Conservation (phyloP, 2,113 vertebrate genomes). For the Boulengeromyrus knoepffleri region DNA sequence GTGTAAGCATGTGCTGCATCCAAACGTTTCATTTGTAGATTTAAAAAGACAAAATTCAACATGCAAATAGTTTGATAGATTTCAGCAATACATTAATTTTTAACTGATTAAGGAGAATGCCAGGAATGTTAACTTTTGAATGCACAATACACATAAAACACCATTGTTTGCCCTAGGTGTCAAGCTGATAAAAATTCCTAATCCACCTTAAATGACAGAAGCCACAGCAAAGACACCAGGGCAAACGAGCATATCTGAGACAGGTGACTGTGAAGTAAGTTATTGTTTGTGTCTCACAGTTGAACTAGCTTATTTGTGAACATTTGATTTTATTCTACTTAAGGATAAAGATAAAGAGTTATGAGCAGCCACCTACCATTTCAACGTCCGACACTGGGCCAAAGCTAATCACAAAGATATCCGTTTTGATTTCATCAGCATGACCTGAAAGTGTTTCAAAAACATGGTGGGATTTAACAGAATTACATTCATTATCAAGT, state of each 20-base stretch:
- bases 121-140: not conserved
- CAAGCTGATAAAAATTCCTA: slow-evolving; percentile 42
- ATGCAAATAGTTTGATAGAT: not conserved
- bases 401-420: slow-evolving; percentile 72
- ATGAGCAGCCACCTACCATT: slow-evolving; percentile 52
- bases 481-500: not conserved
- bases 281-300: not conserved
- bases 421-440: slow-evolving; percentile 67
- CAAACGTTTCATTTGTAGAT: not conserved
- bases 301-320: not conserved
- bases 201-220: slow-evolving; percentile 47
- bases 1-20: not conserved
- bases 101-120: not conserved
- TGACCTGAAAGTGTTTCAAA: slow-evolving; percentile 44
- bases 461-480: not conserved
- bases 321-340: not conserved
- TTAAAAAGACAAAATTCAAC: not conserved
- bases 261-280: not conserved
- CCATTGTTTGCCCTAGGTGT: slow-evolving; percentile 33
- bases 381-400: slow-evolving; percentile 70
- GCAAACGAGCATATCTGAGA: not conserved
- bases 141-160: not conserved
- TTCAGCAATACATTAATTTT: not conserved
- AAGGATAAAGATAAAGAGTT: slow-evolving; percentile 3
- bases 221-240: slow-evolving; percentile 33